Conservation (phyloP, 1,140 invertebrate species). For the Tribolium castaneum region DNA sequence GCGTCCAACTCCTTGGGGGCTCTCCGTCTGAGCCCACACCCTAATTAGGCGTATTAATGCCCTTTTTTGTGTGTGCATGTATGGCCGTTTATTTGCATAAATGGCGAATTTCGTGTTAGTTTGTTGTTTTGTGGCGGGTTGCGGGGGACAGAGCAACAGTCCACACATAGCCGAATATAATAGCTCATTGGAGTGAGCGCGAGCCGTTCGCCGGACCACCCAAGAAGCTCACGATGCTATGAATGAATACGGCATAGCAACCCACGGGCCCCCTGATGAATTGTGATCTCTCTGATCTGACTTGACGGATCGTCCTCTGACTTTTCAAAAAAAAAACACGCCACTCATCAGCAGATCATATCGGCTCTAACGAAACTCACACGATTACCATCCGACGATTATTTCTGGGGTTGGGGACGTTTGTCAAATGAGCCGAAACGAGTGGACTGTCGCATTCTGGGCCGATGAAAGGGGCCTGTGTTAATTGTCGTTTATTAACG, state of each 20-base stretch:
- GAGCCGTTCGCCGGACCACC: conserved; percentile 53
- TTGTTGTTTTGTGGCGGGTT: not conserved
- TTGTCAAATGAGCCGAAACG: not conserved
- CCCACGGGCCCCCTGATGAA: conserved; percentile 57
- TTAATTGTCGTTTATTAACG: not conserved
- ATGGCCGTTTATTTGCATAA: conserved; percentile 12
- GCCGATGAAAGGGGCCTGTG: not conserved
- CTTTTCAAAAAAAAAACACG: conserved; percentile 33
- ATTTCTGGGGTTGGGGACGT: conserved; percentile 23
- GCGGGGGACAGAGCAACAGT: conserved; percentile 13
- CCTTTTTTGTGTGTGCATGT: conserved; percentile 10
- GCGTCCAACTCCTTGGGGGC: not conserved
- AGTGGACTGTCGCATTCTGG: not conserved
- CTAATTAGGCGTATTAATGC: conserved; percentile 20
- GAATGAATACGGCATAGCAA: conserved; percentile 59
- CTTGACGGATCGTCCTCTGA: conserved; percentile 54
- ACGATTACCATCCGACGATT: conserved; percentile 25
- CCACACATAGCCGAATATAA: conserved; percentile 32
- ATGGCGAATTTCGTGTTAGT: conserved; percentile 33
- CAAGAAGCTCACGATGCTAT: conserved; percentile 57
- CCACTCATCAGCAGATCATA: conserved; percentile 42
- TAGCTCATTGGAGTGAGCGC: conserved; percentile 45
- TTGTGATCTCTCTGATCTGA: conserved; percentile 57
- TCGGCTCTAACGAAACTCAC: conserved; percentile 16
- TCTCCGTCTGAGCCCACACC: not conserved